Evolutionary conservation across 1,140 invertebrate species (phyloP), one percentile per base, ranked within the genome.

Genomic region (Hylyphantes graminicola): DNA sequence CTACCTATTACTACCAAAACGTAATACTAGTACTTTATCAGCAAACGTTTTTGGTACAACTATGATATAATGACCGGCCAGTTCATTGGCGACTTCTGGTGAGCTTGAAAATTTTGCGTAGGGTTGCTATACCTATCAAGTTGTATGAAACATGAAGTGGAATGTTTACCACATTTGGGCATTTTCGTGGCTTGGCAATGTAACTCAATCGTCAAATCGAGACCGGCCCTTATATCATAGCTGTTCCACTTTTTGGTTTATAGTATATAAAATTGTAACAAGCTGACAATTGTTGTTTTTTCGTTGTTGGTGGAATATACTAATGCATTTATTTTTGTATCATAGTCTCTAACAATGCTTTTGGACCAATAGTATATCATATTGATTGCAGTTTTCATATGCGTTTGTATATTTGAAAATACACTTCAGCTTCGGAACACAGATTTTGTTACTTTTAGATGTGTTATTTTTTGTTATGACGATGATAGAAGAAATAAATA

Each of bases 251-350:
- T 35, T 35, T 35, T 67, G 4, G 10, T 15, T 21, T 35, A 67
- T 35, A 67, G 13, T 67, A 8, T 67, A 15, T 12, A 70, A 59
- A 54, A 19, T n/a, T 70, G 1, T 70, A 9, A 9, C 17, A 70
- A 51, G 51, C 8, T 70, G 10, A 17, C 19, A n/a, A 53, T 8
- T 54, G 51, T n/a, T 13, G 19, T 70, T 2, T 53, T 53, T 70
- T n/a, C n/a, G n/a, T 51, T 19, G 48, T 70, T 51, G 68, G 50
- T 53, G 12, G 51, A 70, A 70, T n/a, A 11, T 70, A 53, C 54
- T 15, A 5, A 70, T 70, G 68, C 68, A 70, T 70, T 70, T 70
- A 70, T 70, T 70, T 70, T 70, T 70, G 7, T 70, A 54, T 19
- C 19, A 53, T 19, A 10, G 51, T 15, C 50, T 48, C 17, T 70